Percentiles rank a stretch among this genome's conserved stretches.
These are phyloP conservation scores for Aldabrachelys gigantea DNA, from an alignment of 2,113 vertebrate species.

Conservation along the genomic window DNA sequence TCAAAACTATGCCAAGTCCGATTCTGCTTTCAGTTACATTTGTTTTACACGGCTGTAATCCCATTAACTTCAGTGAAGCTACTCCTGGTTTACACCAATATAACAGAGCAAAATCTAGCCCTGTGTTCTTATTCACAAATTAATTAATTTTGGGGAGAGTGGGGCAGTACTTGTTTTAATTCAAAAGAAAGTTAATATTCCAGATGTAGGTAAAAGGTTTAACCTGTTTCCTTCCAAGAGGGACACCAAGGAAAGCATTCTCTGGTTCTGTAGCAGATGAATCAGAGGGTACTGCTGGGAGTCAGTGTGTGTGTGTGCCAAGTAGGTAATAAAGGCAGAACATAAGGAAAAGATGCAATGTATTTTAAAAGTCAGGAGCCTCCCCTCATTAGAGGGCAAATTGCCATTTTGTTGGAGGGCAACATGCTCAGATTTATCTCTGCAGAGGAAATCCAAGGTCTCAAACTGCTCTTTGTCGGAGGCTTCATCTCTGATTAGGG, in stretches of 20 bases:
- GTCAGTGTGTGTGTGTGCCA: rapidly evolving
- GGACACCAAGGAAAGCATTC: not conserved
- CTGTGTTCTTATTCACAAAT: not conserved
- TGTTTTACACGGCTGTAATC: not conserved
- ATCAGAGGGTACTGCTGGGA: not conserved
- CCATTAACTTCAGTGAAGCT: not conserved
- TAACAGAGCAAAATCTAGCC: not conserved
- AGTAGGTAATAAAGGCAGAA: not conserved
- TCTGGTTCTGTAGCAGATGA: not conserved
- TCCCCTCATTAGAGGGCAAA: not conserved
- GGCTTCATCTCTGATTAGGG: too few relatives aligned
- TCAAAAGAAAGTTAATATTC: not conserved
- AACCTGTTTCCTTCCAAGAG: not conserved
- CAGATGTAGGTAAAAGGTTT: not conserved
- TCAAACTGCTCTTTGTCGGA: too few relatives aligned
- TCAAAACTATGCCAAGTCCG: not conserved
- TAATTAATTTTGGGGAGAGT: not conserved
- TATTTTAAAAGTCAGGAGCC: not conserved
- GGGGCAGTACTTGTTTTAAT: not conserved
- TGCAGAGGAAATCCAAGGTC: too few relatives aligned
- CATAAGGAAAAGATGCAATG: not conserved
- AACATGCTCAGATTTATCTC: rapidly evolving
- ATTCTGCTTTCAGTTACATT: not conserved
- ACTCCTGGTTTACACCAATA: not conserved
- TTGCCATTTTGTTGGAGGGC: not conserved